These are phyloP conservation scores for Atherinosoma microstoma DNA, from an alignment of 2,797 vertebrate species.

Conservation along the genomic window DNA sequence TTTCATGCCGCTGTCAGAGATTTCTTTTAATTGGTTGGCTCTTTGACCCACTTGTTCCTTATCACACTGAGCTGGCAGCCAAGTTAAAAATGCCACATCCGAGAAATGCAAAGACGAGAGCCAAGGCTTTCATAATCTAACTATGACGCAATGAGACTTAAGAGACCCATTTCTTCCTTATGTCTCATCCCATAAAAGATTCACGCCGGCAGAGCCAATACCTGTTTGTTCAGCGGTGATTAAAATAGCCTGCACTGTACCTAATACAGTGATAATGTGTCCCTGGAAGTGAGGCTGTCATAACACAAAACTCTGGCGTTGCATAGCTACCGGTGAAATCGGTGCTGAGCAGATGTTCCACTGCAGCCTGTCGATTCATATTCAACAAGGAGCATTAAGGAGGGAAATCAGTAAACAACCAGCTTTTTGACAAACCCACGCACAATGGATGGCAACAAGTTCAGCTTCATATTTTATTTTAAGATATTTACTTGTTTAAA, in stretches of 20 bases:
- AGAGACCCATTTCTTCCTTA: slow-evolving; percentile 50
- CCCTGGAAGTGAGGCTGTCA: slow-evolving; percentile 76
- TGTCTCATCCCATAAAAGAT: slow-evolving; percentile 30
- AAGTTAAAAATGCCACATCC: slow-evolving; percentile 49
- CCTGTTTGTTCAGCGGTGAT: slow-evolving; percentile 65
- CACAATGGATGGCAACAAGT: slow-evolving; percentile 32
- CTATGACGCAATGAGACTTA: slow-evolving; percentile 73
- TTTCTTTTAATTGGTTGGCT: slow-evolving; percentile 31
- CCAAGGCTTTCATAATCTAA: slow-evolving; percentile 51
- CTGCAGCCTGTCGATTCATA: slow-evolving; percentile 61
- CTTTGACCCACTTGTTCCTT: slow-evolving; percentile 66
- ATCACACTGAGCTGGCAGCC: slow-evolving; percentile 34
- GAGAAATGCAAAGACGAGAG: slow-evolving; percentile 32
- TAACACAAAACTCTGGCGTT: slow-evolving; percentile 73
- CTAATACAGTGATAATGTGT: slow-evolving; percentile 72
- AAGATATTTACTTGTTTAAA: slow-evolving; percentile 17
- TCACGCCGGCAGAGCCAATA: slow-evolving; percentile 48
- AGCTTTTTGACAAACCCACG: slow-evolving; percentile 35
- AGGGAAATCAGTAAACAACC: slow-evolving; percentile 57
- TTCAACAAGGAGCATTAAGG: slow-evolving; percentile 53
- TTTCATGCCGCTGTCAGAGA: slow-evolving; percentile 36
- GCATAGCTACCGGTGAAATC: slow-evolving; percentile 70
- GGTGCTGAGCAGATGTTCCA: slow-evolving; percentile 69
- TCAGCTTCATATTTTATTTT: slow-evolving; percentile 28
- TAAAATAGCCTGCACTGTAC: slow-evolving; percentile 62